These are phyloP conservation scores for Archilochus colubris DNA, from an alignment of 2,113 vertebrate species.

Conservation along the genomic window DNA sequence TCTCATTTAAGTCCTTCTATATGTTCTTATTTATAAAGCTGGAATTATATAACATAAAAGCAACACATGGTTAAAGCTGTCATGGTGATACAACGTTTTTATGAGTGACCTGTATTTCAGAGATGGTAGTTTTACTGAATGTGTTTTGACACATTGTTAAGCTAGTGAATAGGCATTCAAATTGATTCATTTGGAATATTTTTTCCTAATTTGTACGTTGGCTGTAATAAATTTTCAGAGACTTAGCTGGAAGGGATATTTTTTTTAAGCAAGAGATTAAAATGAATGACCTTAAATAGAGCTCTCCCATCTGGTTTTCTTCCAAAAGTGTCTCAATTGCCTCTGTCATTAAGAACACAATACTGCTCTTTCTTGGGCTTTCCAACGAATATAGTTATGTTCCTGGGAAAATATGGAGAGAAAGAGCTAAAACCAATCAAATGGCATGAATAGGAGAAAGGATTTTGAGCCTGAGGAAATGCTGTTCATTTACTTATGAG, in stretches of 20 bases:
- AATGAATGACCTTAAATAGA: conserved; percentile 61
- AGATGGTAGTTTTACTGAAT: background rate
- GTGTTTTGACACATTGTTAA: background rate
- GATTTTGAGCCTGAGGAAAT: conserved; percentile 37
- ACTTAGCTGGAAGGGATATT: conserved; percentile 38
- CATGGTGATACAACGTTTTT: background rate
- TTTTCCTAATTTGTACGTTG: conserved; percentile 41
- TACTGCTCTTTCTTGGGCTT: conserved; percentile 63
- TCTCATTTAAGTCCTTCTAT: conserved; percentile 35
- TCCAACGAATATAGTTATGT: conserved; percentile 60
- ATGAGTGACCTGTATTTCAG: conserved; percentile 32
- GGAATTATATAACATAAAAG: conserved; percentile 45
- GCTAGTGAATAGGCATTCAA: background rate
- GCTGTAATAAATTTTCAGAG: conserved; percentile 60
- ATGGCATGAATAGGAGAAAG: conserved; percentile 55
- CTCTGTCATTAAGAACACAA: conserved; percentile 61
- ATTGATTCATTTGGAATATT: background rate
- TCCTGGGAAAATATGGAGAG: conserved; percentile 66
- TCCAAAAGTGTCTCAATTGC: conserved; percentile 60
- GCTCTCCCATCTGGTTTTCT: conserved; percentile 60
- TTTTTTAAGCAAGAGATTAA: conserved; percentile 61
- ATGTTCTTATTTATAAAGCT: conserved; percentile 54
- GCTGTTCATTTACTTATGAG: conserved; percentile 47
- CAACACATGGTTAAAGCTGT: conserved; percentile 36
- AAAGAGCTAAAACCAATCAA: conserved; percentile 50